These are phyloP conservation scores for Silurus glanis DNA, from an alignment of 2,113 vertebrate species.

Conservation along the genomic window DNA sequence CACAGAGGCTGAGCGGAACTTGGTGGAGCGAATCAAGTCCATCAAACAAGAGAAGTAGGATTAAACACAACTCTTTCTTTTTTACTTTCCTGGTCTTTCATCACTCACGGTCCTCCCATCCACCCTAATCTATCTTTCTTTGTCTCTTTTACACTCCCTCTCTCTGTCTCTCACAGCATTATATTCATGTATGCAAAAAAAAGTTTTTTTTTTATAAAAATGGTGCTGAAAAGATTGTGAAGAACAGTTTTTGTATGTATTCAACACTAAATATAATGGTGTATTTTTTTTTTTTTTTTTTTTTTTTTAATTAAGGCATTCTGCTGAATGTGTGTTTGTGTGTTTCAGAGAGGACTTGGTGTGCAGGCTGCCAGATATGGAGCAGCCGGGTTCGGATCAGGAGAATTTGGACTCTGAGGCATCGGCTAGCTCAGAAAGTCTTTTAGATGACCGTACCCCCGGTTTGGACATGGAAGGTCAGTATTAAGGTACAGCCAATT, in stretches of 20 bases:
- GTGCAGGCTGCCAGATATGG: slow-evolving; percentile 89
- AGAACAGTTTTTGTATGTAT: neutral
- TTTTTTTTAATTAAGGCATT: neutral
- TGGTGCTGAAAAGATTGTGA: neutral
- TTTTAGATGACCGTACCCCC: slow-evolving; percentile 81
- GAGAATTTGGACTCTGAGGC: slow-evolving; percentile 93
- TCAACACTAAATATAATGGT: neutral
- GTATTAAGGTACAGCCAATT: slow-evolving; percentile 75
- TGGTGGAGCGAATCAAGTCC: slow-evolving; percentile 88
- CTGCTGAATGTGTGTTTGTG: neutral
- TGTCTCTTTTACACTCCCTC: neutral
- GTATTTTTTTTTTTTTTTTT: neutral
- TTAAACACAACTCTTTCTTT: neutral
- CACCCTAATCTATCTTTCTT: neutral
- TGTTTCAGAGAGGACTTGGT: slow-evolving; percentile 87
- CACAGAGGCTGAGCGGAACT: slow-evolving; percentile 79
- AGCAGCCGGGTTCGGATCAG: slow-evolving; percentile 91
- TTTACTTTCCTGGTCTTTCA: neutral
- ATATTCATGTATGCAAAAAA: neutral
- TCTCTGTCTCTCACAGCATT: neutral
- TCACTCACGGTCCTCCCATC: neutral
- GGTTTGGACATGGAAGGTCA: slow-evolving; percentile 83
- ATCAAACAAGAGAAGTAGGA: slow-evolving; percentile 96
- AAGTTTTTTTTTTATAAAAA: neutral
- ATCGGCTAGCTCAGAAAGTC: slow-evolving; percentile 91